A percentile compares a stretch with the other conserved stretches of the same genome.
These are phyloP conservation scores for Latrodectus elegans DNA, from an alignment of 2,888 invertebrate genomes.

Conservation along the genomic window DNA sequence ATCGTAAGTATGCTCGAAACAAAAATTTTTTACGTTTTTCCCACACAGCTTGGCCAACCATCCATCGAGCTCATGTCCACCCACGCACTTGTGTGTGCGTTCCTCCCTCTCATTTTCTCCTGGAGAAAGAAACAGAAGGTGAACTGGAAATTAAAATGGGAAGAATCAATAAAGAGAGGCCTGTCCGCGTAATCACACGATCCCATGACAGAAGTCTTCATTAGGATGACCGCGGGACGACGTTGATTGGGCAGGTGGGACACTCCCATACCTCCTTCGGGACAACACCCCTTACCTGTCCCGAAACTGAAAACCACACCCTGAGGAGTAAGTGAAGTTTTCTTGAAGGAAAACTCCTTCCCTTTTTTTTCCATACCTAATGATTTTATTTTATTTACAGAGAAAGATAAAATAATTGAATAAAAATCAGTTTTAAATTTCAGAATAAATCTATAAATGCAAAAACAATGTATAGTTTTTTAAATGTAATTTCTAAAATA, in stretches of 20 bases:
- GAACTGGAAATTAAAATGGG: slow-evolving; percentile 45
- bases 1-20: no score
- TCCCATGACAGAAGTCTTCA: slow-evolving; percentile 66
- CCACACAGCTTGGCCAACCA: not conserved
- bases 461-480: no score
- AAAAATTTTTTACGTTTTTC: not conserved
- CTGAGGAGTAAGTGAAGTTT: slow-evolving; percentile 42
- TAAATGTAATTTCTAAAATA: no score
- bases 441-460: no score
- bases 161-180: slow-evolving; percentile 59
- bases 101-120: not conserved
- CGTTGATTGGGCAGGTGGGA: slow-evolving; percentile 67
- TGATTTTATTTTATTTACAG: not conserved
- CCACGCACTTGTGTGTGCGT: slow-evolving; percentile 19
- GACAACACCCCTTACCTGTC: slow-evolving; percentile 34
- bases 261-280: slow-evolving; percentile 47
- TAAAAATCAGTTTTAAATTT: no score
- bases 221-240: slow-evolving; percentile 58
- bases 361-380: not conserved
- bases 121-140: not conserved
- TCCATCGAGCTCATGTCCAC: slow-evolving; percentile 10
- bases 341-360: not conserved
- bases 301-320: slow-evolving; percentile 60
- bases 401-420: not conserved
- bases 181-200: slow-evolving; percentile 41